Base-by-base conservation (phyloP, 2,797 vertebrate species). In the Gephyroberyx darwinii region DNA sequence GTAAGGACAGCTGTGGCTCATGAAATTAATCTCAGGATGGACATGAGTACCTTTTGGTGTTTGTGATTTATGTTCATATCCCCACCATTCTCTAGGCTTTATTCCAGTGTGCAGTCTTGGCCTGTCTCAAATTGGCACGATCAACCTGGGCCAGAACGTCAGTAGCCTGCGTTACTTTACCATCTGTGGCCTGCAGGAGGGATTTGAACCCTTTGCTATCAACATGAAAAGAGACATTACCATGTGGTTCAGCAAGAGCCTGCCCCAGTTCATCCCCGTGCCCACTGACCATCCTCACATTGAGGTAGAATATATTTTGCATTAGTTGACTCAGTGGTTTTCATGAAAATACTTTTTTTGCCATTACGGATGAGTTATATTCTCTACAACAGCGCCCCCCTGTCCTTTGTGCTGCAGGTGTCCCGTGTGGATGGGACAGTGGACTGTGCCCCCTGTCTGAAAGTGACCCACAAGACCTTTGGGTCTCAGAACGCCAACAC, bases 171-270 rank as follows among this genome's bases (percentile, higher is more conserved):
- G 92, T 5, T 98, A 93, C 87, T 98, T 98, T 75, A 95, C 96
- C 83, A 98, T 98, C 90, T 98, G 97, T 5, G 97, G 97, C 39
- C 94, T 98, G 64, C 97, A 98, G 84, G 97, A 98, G 86, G 97
- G 97, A 69, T 98, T 96, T 35, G 97, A 98, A 74, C 97, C 97
- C 0, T 98, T 98, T 31, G 96, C 96, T 37, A 95, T 98, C 82
- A 98, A 98, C 89, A 98, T 96, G 95, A 97, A 98, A 90, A 91
- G 97, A 55, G 95, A 96, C 31, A 96, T 98, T 74, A 96, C 96
- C 62, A 96, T 96, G 91, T 98, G 97, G 97, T 98, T 98, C 88
- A 98, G 96, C 93, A 98, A 98, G 87, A 97, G 96, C 85, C 94
- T 98, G 59, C 97, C 97, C 0, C 96, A 98, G 78, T 98, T 94